Conservation (phyloP, 92 coral and sea anemone species). For the Umimayanthus kanabou region DNA sequence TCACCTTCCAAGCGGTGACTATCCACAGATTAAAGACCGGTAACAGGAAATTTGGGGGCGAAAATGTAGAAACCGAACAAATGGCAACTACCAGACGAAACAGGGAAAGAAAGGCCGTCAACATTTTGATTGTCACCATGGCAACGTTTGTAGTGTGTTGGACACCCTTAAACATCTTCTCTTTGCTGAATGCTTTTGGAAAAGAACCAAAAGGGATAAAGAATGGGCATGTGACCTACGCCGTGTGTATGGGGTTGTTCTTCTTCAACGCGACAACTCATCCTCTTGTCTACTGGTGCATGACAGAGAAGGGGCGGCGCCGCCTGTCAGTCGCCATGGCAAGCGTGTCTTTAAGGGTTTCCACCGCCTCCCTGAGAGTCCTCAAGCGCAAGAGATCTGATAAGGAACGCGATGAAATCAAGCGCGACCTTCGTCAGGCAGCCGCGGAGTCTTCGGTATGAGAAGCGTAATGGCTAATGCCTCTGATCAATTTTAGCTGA, state of each 20-base stretch:
- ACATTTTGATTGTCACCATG: slow-evolving; percentile 5
- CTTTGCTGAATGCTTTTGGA: neutral
- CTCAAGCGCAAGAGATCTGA: neutral
- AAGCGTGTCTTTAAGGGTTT: neutral
- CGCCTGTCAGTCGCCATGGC: neutral
- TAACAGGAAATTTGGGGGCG: neutral
- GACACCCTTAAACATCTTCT: neutral
- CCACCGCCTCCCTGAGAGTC: neutral
- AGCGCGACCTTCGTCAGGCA: neutral
- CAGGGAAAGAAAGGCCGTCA: slow-evolving; percentile 8
- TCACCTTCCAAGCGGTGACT: slow-evolving; percentile 5
- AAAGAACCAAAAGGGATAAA: neutral
- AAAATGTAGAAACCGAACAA: neutral
- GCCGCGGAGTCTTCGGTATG: neutral
- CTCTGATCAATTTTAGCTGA: too few relatives aligned
- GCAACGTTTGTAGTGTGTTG: slow-evolving; percentile 23
- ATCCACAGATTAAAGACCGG: slow-evolving; percentile 3
- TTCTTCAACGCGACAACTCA: slow-evolving; percentile 13
- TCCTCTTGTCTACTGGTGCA: slow-evolving; percentile 24
- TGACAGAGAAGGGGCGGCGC: slow-evolving; percentile 21
- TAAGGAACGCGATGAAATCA: neutral
- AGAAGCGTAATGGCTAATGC: neutral
- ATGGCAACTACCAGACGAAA: neutral
- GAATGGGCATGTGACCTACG: neutral
- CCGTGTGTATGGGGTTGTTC: slow-evolving; percentile 24